Evolutionary conservation across 2,797 vertebrate species (phyloP), one percentile per base, ranked within the genome.

Genomic region (Miichthys miiuy): DNA sequence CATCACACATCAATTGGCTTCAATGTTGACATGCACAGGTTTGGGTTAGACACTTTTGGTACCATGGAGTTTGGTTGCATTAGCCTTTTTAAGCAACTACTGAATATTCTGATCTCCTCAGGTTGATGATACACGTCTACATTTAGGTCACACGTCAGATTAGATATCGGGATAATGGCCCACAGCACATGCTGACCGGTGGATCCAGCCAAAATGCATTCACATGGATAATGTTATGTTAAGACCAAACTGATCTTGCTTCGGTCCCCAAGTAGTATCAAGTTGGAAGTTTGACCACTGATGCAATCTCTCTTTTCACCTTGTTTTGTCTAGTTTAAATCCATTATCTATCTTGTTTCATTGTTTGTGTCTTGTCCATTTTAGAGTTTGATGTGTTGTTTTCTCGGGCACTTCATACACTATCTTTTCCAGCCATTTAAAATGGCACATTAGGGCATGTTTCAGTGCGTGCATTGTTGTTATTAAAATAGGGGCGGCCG

Each of bases 91-190:
- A 63, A 51, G 34, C 0, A 2, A 18, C 8, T 51, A 75, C 20
- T 47, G 12, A 63, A 68, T 30, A 27, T 23, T 76, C 16, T 5
- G 54, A 61, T 41, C 73, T 73, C 72, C 47, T 63, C 56, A 34
- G 20, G 38, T 23, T 65, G 50, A 46, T 58, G 81, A 34, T 57
- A 65, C 10, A 14, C 54, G 63, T 23, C 8, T 54, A 63, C 57
- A 72, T 68, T 81, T 65, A 34, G 57, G 74, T 65, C 77, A 68
- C 41, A 68, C 0, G 12, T 76, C 67, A 68, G 64, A 75, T 50
- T n/a, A 46, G n/a, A 62, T 44, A 41, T 2, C 21, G 60, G 52
- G 42, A 44, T 14, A 74, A 61, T 18, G 5, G 60, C 77, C 34
- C 51, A 55, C 47, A 47, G 30, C 48, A 63, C 63, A 72, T 46